A percentile compares a stretch with the other conserved stretches of the same genome.
phyloP scores from a whole-genome alignment of 2,113 vertebrate genomes.

The Chamaea fasciata region DNA sequence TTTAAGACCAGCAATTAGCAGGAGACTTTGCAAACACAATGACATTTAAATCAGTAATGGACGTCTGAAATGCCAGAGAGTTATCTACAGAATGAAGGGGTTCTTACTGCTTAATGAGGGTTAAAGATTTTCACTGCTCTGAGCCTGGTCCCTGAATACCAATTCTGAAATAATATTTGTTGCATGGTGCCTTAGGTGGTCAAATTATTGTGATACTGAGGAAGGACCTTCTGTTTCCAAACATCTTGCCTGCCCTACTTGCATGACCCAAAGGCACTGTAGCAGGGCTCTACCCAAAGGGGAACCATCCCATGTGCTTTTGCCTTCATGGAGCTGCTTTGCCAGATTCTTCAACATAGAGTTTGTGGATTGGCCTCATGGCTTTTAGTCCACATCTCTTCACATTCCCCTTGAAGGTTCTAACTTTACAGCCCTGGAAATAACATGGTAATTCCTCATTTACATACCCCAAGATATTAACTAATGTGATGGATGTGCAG shows the following conservation, averaged over 20 bases:
- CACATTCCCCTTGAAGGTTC: neutral
- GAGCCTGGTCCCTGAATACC: neutral
- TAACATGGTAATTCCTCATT: neutral
- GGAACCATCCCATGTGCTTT: neutral
- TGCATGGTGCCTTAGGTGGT: neutral
- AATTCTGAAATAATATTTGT: neutral
- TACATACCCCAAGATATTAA: neutral
- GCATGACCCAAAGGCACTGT: rapidly evolving
- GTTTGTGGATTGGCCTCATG: neutral
- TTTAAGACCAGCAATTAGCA: neutral
- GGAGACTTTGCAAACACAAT: neutral
- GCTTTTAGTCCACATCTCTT: neutral
- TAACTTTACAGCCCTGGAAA: neutral
- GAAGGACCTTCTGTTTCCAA: neutral
- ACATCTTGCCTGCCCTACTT: neutral
- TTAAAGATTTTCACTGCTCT: neutral
- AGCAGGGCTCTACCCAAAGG: neutral
- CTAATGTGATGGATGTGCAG: neutral
- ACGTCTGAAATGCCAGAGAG: neutral
- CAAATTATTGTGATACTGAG: neutral
- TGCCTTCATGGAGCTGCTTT: neutral
- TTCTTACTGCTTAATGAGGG: neutral
- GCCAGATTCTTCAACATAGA: neutral
- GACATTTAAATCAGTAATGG: neutral
- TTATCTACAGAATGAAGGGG: neutral